Evolutionary conservation across 2,113 vertebrate genomes (phyloP).

Genomic region (Solenodon paradoxus): DNA sequence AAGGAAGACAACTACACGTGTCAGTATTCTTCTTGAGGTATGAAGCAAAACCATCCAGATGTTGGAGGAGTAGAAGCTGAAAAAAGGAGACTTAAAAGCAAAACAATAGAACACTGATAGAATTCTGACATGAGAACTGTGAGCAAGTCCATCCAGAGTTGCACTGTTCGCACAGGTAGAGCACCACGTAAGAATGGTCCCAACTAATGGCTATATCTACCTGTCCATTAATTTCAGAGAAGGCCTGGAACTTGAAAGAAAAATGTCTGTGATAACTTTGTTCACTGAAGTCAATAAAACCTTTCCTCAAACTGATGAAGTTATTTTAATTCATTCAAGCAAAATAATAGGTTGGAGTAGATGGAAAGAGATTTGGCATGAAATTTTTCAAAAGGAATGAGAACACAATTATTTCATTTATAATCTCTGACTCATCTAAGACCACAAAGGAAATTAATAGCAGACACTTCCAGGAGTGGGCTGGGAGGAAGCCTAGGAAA

Average conservation of each 20-base stretch:
- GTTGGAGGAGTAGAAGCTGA: neutral
- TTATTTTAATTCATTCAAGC: neutral
- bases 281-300: neutral
- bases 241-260: neutral
- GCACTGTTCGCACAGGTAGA: neutral
- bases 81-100: neutral
- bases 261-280: neutral
- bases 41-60: neutral
- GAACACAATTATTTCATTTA: slow-evolving; percentile 30
- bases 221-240: neutral
- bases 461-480: neutral
- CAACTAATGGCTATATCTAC: neutral
- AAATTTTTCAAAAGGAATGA: slow-evolving; percentile 17
- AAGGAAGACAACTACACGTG: neutral
- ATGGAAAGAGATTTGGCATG: neutral
- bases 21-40: neutral
- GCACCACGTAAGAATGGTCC: neutral
- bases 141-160: neutral
- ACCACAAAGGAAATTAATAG: slow-evolving; percentile 59
- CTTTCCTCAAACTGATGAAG: neutral
- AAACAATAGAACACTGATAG: neutral
- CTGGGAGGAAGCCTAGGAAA: slow-evolving; percentile 31
- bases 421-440: slow-evolving; percentile 29
- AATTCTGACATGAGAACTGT: neutral
- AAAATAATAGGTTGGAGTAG: neutral